These are phyloP conservation scores for Dendroctonus valens DNA, from an alignment of 1,140 invertebrate genomes.

Conservation along the genomic window DNA sequence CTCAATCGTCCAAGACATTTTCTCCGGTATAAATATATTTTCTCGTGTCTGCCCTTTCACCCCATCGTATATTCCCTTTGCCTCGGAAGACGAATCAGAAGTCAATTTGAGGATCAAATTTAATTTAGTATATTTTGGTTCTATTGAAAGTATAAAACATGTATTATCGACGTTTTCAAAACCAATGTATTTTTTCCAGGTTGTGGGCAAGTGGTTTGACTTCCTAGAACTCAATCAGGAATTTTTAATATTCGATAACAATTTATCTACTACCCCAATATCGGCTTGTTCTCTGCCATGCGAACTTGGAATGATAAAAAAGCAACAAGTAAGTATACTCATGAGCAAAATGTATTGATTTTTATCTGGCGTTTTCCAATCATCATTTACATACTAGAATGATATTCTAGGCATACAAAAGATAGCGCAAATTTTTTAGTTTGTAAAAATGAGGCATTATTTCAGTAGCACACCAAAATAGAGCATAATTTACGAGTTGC, in stretches of 20 bases:
- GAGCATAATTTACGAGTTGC: too few relatives aligned
- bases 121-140: neutral
- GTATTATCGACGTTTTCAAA: neutral
- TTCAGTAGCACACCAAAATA: too few relatives aligned
- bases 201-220: conserved; percentile 65
- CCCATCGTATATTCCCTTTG: too few relatives aligned
- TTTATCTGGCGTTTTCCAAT: too few relatives aligned
- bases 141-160: neutral
- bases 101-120: conserved; percentile 11
- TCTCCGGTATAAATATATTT: too few relatives aligned
- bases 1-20: too few relatives aligned
- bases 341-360: too few relatives aligned
- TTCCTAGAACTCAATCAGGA: conserved; percentile 58
- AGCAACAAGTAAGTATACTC: conserved; percentile 58
- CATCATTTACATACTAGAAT: too few relatives aligned
- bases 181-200: conserved; percentile 48
- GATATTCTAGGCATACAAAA: too few relatives aligned
- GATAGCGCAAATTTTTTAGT: too few relatives aligned
- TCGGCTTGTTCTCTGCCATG: conserved; percentile 70
- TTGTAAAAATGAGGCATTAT: too few relatives aligned
- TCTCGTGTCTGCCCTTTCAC: too few relatives aligned
- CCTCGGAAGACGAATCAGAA: neutral
- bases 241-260: conserved; percentile 59
- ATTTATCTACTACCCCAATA: conserved; percentile 55
- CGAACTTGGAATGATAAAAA: conserved; percentile 68